These are phyloP conservation scores for Muscicapa comitata DNA, from an alignment of 2,797 vertebrate species.

Conservation along the genomic window DNA sequence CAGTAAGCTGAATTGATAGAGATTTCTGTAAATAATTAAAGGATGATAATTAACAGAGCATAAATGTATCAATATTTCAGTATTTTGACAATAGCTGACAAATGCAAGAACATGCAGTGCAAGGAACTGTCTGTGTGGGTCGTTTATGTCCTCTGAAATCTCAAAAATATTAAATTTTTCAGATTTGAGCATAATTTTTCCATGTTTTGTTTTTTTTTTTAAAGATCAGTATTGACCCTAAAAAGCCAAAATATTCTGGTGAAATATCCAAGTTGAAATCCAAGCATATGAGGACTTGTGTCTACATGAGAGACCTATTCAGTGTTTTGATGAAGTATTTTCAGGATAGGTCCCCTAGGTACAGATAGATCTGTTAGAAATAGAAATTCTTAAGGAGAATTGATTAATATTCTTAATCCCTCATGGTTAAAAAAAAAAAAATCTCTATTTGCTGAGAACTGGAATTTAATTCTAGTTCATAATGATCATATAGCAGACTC, in stretches of 20 bases:
- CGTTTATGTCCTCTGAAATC: background rate
- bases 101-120: background rate
- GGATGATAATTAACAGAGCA: background rate
- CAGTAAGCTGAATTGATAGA: background rate
- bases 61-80: slow-evolving; percentile 33
- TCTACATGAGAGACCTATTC: background rate
- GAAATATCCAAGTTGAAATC: background rate
- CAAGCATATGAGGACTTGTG: background rate
- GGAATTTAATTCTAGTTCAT: background rate
- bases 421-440: background rate
- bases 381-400: background rate
- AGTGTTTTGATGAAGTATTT: background rate
- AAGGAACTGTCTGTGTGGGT: background rate
- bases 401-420: background rate
- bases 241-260: background rate
- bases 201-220: background rate
- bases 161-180: background rate
- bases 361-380: background rate
- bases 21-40: background rate
- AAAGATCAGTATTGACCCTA: background rate
- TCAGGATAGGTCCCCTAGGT: background rate
- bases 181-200: background rate
- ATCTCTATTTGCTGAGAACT: background rate
- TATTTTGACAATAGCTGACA: background rate
- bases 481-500: background rate